Conservation (phyloP, 2,797 vertebrate species). For the Hemitrygon akajei region DNA sequence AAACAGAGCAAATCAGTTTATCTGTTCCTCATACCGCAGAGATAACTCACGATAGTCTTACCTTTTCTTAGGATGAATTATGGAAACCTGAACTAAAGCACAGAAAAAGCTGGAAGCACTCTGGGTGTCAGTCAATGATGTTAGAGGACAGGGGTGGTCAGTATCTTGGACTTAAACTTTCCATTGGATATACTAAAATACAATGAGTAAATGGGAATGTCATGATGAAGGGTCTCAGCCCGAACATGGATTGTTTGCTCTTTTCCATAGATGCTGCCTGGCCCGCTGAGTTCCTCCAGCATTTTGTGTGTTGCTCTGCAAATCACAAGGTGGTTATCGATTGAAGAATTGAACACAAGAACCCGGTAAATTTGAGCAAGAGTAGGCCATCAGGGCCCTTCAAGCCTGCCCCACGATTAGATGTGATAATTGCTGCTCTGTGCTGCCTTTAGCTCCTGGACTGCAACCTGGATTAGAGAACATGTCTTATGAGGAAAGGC, state of each 20-base stretch:
- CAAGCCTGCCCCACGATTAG: no score
- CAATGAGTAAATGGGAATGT: not conserved
- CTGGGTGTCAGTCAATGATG: not conserved
- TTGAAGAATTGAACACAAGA: not conserved
- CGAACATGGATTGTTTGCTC: no score
- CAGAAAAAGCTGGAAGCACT: not conserved
- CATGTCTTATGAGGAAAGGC: no score
- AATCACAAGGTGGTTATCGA: not conserved
- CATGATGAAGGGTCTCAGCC: no score
- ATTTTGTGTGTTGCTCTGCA: no score
- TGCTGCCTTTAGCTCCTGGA: no score
- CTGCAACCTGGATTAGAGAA: no score
- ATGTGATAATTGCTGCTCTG: no score
- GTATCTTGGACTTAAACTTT: not conserved
- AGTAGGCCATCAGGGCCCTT: no score
- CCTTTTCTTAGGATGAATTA: not conserved
- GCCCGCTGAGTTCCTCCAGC: no score
- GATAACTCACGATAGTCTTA: not conserved
- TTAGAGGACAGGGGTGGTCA: not conserved
- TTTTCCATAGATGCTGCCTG: no score
- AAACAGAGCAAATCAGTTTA: not conserved
- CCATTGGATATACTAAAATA: not conserved
- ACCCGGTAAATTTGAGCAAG: no score
- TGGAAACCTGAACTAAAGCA: not conserved
- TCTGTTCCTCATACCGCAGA: not conserved